Percentiles rank a stretch among this genome's conserved stretches.
Conservation (phyloP, 1,140 invertebrate species). For the Caenorhabditis latens region DNA sequence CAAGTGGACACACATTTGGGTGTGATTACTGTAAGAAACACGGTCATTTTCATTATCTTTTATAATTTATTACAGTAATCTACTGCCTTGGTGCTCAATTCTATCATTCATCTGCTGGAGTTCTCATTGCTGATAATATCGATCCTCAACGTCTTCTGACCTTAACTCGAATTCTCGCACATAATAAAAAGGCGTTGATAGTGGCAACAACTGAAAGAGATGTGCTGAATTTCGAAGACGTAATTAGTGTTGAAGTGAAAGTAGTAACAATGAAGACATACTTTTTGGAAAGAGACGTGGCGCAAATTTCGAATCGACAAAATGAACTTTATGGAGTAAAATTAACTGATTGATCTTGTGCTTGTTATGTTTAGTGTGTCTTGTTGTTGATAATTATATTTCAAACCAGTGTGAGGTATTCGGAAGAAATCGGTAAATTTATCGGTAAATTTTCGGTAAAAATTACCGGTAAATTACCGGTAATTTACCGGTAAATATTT, state of each 20-base stretch:
- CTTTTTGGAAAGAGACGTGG: slow-evolving; percentile 28
- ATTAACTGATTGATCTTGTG: not conserved
- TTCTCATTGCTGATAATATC: not conserved
- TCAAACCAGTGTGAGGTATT: too few relatives aligned
- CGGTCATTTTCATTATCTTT: not conserved
- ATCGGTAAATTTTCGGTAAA: too few relatives aligned
- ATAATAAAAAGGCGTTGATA: slow-evolving; percentile 35
- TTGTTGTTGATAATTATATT: not conserved
- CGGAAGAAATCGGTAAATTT: too few relatives aligned
- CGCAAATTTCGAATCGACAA: not conserved
- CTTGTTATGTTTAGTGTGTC: not conserved
- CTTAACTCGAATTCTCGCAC: not conserved
- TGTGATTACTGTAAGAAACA: slow-evolving; percentile 1
- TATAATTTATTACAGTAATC: not conserved
- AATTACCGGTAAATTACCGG: too few relatives aligned
- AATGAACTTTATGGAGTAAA: slow-evolving; percentile 31
- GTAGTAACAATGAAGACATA: slow-evolving; percentile 22
- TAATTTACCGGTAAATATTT: too few relatives aligned
- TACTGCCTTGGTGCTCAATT: slow-evolving; percentile 5
- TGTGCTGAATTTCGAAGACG: not conserved
- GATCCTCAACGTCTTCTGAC: slow-evolving; percentile 27
- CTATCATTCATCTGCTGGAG: slow-evolving; percentile 42
- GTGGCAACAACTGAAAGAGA: not conserved
- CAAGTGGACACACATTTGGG: slow-evolving; percentile 25
- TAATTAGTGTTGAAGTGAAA: slow-evolving; percentile 14